Evolutionary conservation across 2,113 vertebrate species (phyloP), one percentile per base, ranked within the genome.

Genomic region (Lophotis ruficrista): DNA sequence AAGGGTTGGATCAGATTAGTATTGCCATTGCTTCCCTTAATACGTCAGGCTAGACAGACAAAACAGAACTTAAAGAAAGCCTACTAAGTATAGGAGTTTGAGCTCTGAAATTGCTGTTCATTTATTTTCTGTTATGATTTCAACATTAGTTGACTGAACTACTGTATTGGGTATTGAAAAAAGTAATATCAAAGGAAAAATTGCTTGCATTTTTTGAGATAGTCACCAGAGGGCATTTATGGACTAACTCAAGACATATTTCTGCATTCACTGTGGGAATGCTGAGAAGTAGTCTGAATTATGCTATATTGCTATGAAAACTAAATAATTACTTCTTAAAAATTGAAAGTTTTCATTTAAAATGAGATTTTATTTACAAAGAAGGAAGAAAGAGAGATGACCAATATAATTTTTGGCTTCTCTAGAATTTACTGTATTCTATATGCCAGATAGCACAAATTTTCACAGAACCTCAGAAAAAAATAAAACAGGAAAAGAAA

Each of bases 141-240:
- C 77, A 69, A 7, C 7, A 51, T 83, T 56, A 65, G 12, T 68
- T 96, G 69, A 15, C 14, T 89, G 65, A 69, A 84, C 20, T 79
- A 58, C 27, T 14, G 4, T 57, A 43, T 17, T 60, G 13, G 12
- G 12, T 86, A 87, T 66, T 62, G 73, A 56, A 80, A 69, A 82
- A 73, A 43, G 14, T 35, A 83, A 38, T 68, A 53, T 62, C 37
- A 64, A 80, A 93, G 31, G 43, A 65, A 58, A 94, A 97, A 77
- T 27, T 78, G 84, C 95, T 90, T 98, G 98, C 97, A 98, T 97
- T 98, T 98, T 97, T 96, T 60, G 83, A 97, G 96, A 94, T 43
- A 77, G 98, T 97, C 98, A 98, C 98, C 97, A 98, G 98, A 98
- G 98, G 98, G 98, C 98, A 98, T 98, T 98, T 98, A 98, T 97